Conservation (phyloP, 2,797 vertebrate species). For the Gobio occitaniae region DNA sequence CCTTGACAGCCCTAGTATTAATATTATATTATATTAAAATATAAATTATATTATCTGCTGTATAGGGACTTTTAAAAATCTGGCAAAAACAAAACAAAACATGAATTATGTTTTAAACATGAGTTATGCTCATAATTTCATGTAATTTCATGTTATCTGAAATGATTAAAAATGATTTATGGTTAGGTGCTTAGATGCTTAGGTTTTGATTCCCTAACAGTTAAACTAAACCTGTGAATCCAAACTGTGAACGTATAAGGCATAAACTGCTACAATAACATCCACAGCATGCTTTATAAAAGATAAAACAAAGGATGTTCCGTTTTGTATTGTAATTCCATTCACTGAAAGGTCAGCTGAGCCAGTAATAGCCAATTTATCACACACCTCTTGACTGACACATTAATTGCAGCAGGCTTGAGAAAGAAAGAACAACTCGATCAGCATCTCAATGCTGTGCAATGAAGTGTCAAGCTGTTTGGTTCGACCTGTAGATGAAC, state of each 20-base stretch:
- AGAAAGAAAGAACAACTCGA: background rate
- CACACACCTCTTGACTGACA: slow-evolving; percentile 48
- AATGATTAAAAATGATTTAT: background rate
- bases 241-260: background rate
- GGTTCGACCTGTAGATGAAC: background rate
- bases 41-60: background rate
- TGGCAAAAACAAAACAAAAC: background rate
- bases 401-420: slow-evolving; percentile 31
- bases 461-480: slow-evolving; percentile 9
- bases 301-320: background rate
- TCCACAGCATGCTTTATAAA: background rate
- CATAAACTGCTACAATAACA: background rate
- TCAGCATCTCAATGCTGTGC: slow-evolving; percentile 37
- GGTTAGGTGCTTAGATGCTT: background rate
- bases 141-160: background rate
- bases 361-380: slow-evolving; percentile 37
- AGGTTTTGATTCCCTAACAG: background rate
- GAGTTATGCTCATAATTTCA: background rate
- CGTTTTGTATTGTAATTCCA: background rate
- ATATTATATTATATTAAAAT: background rate
- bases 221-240: background rate
- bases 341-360: slow-evolving; percentile 3
- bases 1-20: too few species aligned
- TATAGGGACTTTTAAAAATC: background rate
- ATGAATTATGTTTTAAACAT: background rate